These are phyloP conservation scores for Grammomys dolichurus DNA, from an alignment of 2,113 vertebrate genomes.

Conservation along the genomic window DNA sequence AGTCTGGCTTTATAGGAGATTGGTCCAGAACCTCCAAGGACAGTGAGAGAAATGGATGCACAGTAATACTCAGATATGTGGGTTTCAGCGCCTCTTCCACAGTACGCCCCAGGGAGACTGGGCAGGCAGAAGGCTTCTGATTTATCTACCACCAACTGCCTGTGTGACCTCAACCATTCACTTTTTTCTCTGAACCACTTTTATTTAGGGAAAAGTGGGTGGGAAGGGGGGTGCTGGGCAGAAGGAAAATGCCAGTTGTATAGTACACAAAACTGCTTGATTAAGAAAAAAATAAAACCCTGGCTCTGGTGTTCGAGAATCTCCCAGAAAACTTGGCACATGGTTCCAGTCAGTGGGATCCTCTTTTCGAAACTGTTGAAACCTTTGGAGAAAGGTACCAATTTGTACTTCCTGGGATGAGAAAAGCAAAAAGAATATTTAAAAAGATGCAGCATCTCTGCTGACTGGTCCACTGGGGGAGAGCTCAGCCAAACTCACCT, in stretches of 20 bases:
- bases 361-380: not conserved
- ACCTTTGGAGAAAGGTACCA: not conserved
- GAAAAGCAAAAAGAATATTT: not conserved
- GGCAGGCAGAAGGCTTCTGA: not conserved
- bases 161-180: not conserved
- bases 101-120: not conserved
- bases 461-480: not conserved
- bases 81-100: not conserved
- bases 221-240: too few relatives aligned
- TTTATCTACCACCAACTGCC: not conserved
- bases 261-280: not conserved
- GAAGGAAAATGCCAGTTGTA: not conserved
- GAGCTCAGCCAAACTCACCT: not conserved
- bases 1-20: not conserved
- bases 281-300: not conserved
- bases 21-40: not conserved
- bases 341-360: not conserved
- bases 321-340: not conserved
- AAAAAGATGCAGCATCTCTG: conserved; percentile 2
- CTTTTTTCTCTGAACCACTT: not conserved
- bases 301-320: not conserved
- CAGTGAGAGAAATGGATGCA: not conserved
- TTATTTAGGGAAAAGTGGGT: not conserved
- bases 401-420: not conserved
- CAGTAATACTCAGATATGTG: not conserved